Evolutionary conservation across 2,888 invertebrate genomes (phyloP).

Genomic region (Alloplasta piceator): DNA sequence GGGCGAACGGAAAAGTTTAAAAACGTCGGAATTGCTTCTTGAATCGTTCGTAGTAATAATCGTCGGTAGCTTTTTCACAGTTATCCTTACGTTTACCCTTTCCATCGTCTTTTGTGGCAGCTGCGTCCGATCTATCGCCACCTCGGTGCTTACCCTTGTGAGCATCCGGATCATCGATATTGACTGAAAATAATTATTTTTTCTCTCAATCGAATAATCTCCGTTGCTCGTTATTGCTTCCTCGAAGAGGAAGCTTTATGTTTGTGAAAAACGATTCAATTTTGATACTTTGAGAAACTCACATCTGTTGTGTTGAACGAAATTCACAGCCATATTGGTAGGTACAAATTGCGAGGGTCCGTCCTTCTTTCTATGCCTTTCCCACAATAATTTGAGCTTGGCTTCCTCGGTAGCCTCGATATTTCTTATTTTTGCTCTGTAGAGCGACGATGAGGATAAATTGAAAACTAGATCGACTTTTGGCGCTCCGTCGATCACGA

Average conservation of each 20-base stretch:
- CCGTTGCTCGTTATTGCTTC: too few relatives aligned
- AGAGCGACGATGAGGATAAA: too few relatives aligned
- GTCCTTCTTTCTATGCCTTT: slow-evolving; percentile 95
- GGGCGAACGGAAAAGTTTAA: slow-evolving; percentile 80
- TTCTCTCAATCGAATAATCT: too few relatives aligned
- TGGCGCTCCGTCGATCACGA: too few relatives aligned
- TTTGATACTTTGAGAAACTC: slow-evolving; percentile 79
- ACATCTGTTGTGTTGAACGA: slow-evolving; percentile 98
- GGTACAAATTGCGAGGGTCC: slow-evolving; percentile 98
- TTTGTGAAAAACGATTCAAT: slow-evolving; percentile 35
- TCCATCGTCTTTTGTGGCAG: slow-evolving; percentile 82
- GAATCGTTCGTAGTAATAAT: slow-evolving; percentile 98
- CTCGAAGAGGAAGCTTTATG: too few relatives aligned
- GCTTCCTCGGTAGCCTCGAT: slow-evolving; percentile 99
- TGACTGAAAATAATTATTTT: slow-evolving; percentile 85
- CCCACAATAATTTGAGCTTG: slow-evolving; percentile 95
- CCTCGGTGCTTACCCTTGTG: slow-evolving; percentile 86
- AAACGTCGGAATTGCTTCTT: slow-evolving; percentile 97
- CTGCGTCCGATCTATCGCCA: slow-evolving; percentile 83
- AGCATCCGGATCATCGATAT: slow-evolving; percentile 90
- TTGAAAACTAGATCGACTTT: too few relatives aligned
- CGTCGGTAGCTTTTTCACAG: slow-evolving; percentile 97
- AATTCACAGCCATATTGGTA: slow-evolving; percentile 99
- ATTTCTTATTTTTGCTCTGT: slow-evolving; percentile 96
- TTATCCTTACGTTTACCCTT: slow-evolving; percentile 87